phyloP scores from a whole-genome alignment of 1,140 invertebrate species.

The Trichonephila clavipes region DNA sequence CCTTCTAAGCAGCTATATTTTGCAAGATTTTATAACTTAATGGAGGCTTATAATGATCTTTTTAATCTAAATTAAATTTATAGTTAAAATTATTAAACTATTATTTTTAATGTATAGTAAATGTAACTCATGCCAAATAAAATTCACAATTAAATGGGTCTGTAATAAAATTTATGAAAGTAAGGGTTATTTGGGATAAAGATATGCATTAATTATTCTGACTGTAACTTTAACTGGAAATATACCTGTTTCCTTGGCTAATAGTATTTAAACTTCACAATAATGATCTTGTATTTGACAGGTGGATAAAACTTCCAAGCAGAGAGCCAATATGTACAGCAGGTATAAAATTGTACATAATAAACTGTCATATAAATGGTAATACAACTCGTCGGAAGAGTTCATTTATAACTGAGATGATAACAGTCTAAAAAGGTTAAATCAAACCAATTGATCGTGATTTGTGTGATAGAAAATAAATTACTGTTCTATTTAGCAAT shows the following conservation, averaged over 20 bases:
- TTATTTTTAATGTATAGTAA: neutral
- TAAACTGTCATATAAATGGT: neutral
- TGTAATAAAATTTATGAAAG: neutral
- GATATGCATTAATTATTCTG: slow-evolving; percentile 8
- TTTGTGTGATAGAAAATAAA: no score
- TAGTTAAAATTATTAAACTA: no score
- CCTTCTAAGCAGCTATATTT: no score
- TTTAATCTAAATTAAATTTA: no score
- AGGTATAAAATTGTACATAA: slow-evolving; percentile 1
- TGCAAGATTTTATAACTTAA: no score
- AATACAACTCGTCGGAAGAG: neutral
- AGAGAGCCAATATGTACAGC: neutral
- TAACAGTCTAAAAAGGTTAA: no score
- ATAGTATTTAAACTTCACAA: neutral
- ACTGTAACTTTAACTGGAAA: neutral
- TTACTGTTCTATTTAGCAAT: neutral
- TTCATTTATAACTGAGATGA: no score
- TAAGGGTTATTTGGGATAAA: neutral
- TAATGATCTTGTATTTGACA: neutral
- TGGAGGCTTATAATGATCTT: no score
- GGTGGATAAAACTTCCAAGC: neutral
- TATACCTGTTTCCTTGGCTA: neutral
- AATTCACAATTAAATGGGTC: neutral
- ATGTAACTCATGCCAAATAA: neutral
- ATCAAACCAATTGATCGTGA: no score